These are phyloP conservation scores for Ormyrus nitidulus DNA, from an alignment of 2,888 invertebrate genomes.

Conservation along the genomic window DNA sequence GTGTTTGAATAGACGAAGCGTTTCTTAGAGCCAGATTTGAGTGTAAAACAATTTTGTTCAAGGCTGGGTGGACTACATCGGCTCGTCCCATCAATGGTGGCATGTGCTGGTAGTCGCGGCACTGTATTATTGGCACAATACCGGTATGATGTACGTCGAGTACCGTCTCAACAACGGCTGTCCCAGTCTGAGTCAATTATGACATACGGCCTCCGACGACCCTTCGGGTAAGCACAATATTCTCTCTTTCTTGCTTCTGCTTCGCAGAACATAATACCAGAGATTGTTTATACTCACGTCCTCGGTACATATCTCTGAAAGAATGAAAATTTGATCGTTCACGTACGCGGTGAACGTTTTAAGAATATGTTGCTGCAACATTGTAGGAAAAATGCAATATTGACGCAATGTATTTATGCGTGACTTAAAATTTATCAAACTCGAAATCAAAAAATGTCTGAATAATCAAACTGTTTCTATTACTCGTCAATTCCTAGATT, in stretches of 20 bases:
- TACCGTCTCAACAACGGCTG: constrained; percentile 89
- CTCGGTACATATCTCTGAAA: not conserved
- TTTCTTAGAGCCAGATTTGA: not conserved
- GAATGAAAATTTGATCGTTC: not conserved
- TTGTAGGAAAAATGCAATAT: not conserved
- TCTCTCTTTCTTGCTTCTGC: not conserved
- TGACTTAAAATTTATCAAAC: not conserved
- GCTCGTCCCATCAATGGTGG: constrained; percentile 99
- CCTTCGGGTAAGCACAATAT: constrained; percentile 76
- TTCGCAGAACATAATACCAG: not conserved
- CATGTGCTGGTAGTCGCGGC: constrained; percentile 92
- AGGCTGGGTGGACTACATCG: constrained; percentile 92
- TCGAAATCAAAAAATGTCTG: no score
- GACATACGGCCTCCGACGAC: constrained; percentile 77
- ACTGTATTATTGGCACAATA: constrained; percentile 95
- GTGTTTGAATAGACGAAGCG: no score
- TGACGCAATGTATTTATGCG: not conserved
- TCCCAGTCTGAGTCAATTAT: constrained; percentile 79
- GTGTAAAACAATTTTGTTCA: constrained; percentile 57
- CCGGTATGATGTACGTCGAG: constrained; percentile 88
- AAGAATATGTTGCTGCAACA: not conserved
- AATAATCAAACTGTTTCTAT: no score
- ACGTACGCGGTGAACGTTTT: not conserved
- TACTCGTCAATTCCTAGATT: no score
- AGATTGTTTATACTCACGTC: not conserved